A percentile compares a stretch with the other conserved stretches of the same genome.
These are phyloP conservation scores for Wiebesia pumilae DNA, from an alignment of 1,140 invertebrate genomes.

Conservation along the genomic window DNA sequence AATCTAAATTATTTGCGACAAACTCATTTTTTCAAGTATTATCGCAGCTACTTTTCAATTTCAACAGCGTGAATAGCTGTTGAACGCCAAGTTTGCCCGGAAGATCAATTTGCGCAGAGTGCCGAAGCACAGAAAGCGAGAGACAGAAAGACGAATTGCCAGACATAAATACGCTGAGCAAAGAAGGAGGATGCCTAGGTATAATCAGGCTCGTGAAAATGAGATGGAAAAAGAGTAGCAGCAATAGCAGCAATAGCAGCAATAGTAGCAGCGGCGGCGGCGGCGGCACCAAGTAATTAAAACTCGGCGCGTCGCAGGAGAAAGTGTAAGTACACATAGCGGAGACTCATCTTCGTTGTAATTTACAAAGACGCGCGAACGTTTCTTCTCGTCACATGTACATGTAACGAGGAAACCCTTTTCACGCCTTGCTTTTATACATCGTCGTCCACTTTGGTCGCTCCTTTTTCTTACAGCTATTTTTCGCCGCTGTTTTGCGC, in stretches of 20 bases:
- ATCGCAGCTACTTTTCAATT: background rate
- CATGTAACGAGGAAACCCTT: background rate
- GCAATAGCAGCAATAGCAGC: too few relatives aligned
- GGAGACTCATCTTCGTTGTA: background rate
- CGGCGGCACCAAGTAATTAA: constrained; percentile 31
- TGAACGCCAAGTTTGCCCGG: constrained; percentile 15
- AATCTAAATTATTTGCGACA: background rate
- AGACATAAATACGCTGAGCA: background rate
- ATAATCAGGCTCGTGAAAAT: background rate
- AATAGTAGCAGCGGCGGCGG: too few relatives aligned
- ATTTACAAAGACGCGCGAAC: background rate
- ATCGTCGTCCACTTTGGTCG: background rate
- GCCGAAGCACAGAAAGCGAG: background rate
- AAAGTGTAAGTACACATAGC: constrained; percentile 5
- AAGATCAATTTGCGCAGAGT: constrained; percentile 18
- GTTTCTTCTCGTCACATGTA: background rate
- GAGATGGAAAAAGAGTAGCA: background rate
- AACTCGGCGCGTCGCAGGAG: background rate
- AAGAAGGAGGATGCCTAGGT: background rate
- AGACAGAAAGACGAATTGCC: too few relatives aligned
- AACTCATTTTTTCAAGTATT: background rate
- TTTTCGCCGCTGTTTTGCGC: too few relatives aligned
- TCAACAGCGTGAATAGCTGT: background rate
- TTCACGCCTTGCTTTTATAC: background rate
- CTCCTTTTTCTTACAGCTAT: too few relatives aligned